These are phyloP conservation scores for Lordiphosa mommai DNA, from an alignment of 1,140 invertebrate genomes.

Conservation along the genomic window DNA sequence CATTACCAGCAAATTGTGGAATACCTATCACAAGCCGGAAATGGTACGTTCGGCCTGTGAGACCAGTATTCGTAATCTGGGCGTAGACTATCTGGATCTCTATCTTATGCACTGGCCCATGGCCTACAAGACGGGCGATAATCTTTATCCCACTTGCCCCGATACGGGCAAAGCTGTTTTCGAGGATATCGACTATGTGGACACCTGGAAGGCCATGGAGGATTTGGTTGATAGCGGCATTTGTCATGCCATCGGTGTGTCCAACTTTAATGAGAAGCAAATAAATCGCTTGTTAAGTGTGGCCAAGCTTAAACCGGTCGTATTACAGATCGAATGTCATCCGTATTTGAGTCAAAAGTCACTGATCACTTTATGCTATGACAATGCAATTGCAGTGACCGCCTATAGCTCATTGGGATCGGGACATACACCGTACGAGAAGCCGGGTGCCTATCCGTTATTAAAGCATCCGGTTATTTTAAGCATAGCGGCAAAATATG, in stretches of 20 bases:
- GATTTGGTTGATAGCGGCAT: slow-evolving; percentile 86
- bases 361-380: slow-evolving; percentile 86
- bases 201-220: slow-evolving; percentile 95
- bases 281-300: slow-evolving; percentile 85
- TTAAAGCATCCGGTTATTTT: slow-evolving; percentile 75
- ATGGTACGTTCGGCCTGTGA: slow-evolving; percentile 64
- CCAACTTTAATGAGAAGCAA: slow-evolving; percentile 95
- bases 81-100: slow-evolving; percentile 87
- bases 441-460: slow-evolving; percentile 60
- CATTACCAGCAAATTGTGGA: slow-evolving; percentile 82
- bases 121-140: slow-evolving; percentile 78
- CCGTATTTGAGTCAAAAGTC: slow-evolving; percentile 91
- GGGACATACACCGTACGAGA: slow-evolving; percentile 80
- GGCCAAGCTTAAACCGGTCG: slow-evolving; percentile 87
- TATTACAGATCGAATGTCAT: slow-evolving; percentile 90
- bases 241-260: slow-evolving; percentile 89
- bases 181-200: slow-evolving; percentile 86
- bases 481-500: slow-evolving; percentile 84
- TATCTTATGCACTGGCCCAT: slow-evolving; percentile 91
- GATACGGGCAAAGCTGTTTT: slow-evolving; percentile 82
- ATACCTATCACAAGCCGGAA: slow-evolving; percentile 65
- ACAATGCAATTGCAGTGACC: slow-evolving; percentile 85
- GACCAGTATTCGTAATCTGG: slow-evolving; percentile 83
- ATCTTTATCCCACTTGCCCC: slow-evolving; percentile 79
- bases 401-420: slow-evolving; percentile 91